These are phyloP conservation scores for Scaptomyza pallida DNA, from an alignment of 1,140 invertebrate species.

Conservation along the genomic window DNA sequence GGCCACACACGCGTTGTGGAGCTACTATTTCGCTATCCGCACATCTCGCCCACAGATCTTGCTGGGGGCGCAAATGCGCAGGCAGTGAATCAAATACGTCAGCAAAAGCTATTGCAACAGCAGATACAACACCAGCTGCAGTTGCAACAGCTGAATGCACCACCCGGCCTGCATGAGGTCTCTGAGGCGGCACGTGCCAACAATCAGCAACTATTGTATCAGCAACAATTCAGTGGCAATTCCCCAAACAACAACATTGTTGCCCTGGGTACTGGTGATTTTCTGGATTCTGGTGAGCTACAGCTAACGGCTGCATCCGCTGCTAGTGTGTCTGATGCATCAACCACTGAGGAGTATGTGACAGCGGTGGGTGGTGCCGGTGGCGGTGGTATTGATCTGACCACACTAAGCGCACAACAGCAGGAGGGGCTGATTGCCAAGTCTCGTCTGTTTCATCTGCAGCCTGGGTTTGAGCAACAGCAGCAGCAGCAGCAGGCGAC, in stretches of 20 bases:
- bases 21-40: slow-evolving; percentile 96
- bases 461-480: slow-evolving; percentile 81
- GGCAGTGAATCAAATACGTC: slow-evolving; percentile 64
- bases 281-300: slow-evolving; percentile 62
- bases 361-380: slow-evolving; percentile 42
- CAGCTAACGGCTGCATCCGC: slow-evolving; percentile 55
- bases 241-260: slow-evolving; percentile 59
- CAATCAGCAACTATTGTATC: slow-evolving; percentile 80
- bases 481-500: slow-evolving; percentile 62
- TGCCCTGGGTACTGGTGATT: slow-evolving; percentile 64
- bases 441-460: slow-evolving; percentile 78
- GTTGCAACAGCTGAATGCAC: slow-evolving; percentile 83
- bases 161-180: slow-evolving; percentile 85
- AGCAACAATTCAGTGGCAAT: slow-evolving; percentile 74
- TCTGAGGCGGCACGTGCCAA: slow-evolving; percentile 85
- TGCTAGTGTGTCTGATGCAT: slow-evolving; percentile 50
- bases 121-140: slow-evolving; percentile 82
- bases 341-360: slow-evolving; percentile 68
- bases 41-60: slow-evolving; percentile 84
- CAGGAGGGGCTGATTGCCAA: slow-evolving; percentile 82
- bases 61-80: slow-evolving; percentile 52
- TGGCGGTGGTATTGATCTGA: slow-evolving; percentile 71
- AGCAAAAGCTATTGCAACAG: slow-evolving; percentile 83
- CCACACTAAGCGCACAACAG: slow-evolving; percentile 78
- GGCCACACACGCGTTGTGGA: slow-evolving; percentile 98